Base-by-base conservation (phyloP, 2,888 invertebrate genomes). In the Drosophila crucigera region DNA sequence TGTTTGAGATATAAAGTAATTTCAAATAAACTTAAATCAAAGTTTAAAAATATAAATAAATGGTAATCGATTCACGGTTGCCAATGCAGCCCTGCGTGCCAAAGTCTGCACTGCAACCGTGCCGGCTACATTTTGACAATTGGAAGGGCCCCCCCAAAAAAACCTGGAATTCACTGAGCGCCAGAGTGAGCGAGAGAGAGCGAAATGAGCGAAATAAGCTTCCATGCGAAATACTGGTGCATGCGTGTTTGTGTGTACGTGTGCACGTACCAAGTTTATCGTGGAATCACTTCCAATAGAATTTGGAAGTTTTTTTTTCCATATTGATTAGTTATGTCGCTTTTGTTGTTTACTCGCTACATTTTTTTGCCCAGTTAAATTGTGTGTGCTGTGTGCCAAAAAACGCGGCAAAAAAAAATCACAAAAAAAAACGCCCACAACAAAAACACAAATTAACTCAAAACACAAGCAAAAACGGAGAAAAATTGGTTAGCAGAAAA, bases 281-380 rank as follows among this genome's bases (percentile, higher is more conserved):
- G 73, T 79, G 82, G 77, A 83, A 81, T 56, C 47, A 59, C 72
- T 85, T 86, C 88, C 88, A 82, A 76, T 72, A 76, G 69, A 82
- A 78, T 82, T 83, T 91, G 90, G 91, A 91, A 92, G 88, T 90
- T 92, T 68, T 92, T 92, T 92, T 92, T 92, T 92, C 92, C 92
- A 92, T 92, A 92, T 92, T 92, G 92, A 92, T 92, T 92, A 92
- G 92, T 92, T 92, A 92, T 92, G 92, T 92, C 92, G 92, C 91
- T 92, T 92, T 92, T 91, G 92, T 92, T 92, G 92, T 92, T 92
- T 92, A 92, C 92, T 90, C 92, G 89, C 91, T 85, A 87, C 91
- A 90, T 90, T 89, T 89, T 87, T 87, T 87, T 85, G 76, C 69
- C 76, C 79, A 84, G 83, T 80, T 88, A 88, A 90, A 66, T 69